These are phyloP conservation scores for Exephanes ischioxanthus DNA, from an alignment of 2,888 invertebrate genomes.

Conservation along the genomic window DNA sequence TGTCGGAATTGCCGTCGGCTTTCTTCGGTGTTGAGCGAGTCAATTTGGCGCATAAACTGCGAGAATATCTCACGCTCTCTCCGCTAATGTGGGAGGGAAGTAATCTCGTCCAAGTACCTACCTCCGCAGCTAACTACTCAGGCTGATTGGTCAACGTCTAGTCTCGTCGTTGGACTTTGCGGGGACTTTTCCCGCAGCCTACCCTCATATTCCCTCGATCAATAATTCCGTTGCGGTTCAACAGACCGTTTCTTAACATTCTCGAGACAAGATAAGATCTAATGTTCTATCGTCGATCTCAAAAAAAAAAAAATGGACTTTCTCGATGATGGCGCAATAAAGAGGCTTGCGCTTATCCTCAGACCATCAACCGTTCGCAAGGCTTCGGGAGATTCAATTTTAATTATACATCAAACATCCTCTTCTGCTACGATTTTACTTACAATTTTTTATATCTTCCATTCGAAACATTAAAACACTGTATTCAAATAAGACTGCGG, in stretches of 20 bases:
- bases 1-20: constrained; percentile 1
- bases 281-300: neutral
- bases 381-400: neutral
- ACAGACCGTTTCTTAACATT: neutral
- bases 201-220: neutral
- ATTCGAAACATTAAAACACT: neutral
- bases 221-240: neutral
- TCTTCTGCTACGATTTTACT: neutral
- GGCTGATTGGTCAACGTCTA: constrained; percentile 41
- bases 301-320: neutral
- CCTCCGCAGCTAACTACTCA: constrained; percentile 34
- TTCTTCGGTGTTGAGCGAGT: constrained; percentile 11
- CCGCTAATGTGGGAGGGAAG: constrained; percentile 11
- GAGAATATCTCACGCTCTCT: constrained; percentile 15
- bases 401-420: neutral
- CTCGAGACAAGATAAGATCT: neutral
- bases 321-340: neutral
- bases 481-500: neutral
- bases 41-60: constrained; percentile 29
- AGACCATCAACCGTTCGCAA: neutral
- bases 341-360: neutral
- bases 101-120: constrained; percentile 46
- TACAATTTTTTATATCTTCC: neutral
- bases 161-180: neutral
- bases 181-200: neutral